Conservation (phyloP, 2,888 invertebrate species). For the Muschampia plurimacula region DNA sequence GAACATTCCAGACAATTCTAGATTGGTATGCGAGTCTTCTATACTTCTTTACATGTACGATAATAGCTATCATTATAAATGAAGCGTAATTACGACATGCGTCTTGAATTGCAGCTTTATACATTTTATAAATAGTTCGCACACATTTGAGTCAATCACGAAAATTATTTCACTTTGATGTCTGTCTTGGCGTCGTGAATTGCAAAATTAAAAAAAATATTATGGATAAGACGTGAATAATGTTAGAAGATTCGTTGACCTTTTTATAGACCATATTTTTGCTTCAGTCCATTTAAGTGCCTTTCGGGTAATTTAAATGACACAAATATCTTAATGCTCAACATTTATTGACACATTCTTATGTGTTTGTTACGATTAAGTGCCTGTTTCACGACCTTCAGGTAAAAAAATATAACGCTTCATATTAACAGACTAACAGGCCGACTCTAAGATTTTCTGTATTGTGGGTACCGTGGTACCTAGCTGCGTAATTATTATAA, state of each 20-base stretch:
- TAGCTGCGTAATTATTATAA: too few relatives aligned
- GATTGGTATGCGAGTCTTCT: too few relatives aligned
- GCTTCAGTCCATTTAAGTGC: not conserved
- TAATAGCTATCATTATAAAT: not conserved
- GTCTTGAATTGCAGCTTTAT: conserved; percentile 1
- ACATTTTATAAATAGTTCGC: not conserved
- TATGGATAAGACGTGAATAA: not conserved
- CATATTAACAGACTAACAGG: too few relatives aligned
- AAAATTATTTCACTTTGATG: conserved; percentile 1
- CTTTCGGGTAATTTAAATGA: not conserved
- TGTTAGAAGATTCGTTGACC: not conserved
- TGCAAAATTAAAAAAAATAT: conserved; percentile 2
- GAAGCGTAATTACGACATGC: not conserved
- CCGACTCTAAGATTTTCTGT: too few relatives aligned
- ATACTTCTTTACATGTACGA: too few relatives aligned
- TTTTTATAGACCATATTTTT: conserved; percentile 3
- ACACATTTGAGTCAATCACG: not conserved
- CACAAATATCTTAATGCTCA: not conserved
- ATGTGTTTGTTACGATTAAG: not conserved
- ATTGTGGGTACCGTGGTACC: too few relatives aligned
- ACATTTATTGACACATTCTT: not conserved
- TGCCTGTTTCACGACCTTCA: too few relatives aligned
- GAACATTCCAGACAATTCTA: conserved; percentile 5
- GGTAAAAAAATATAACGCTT: too few relatives aligned
- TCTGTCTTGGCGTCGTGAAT: not conserved